Conservation (phyloP, 2,888 invertebrate genomes). For the Fragum fragum region DNA sequence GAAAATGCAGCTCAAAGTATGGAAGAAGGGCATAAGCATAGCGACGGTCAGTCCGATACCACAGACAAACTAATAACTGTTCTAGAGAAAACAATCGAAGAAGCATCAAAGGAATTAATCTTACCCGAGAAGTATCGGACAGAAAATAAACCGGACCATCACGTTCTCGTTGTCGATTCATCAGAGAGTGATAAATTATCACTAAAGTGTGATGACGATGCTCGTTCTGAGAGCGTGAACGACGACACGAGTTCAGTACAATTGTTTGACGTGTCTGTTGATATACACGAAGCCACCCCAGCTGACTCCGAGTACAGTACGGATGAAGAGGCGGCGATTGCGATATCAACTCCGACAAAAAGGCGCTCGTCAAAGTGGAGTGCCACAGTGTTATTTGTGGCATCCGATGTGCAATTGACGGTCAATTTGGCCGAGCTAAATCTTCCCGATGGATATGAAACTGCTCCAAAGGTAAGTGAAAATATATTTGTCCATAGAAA, state of each 20-base stretch:
- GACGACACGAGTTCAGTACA: not conserved
- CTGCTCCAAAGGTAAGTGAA: slow-evolving; percentile 45
- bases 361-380: slow-evolving; percentile 73
- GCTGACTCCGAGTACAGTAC: slow-evolving; percentile 4
- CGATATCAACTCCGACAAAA: slow-evolving; percentile 25
- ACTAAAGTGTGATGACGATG: slow-evolving; percentile 1
- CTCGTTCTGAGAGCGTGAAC: not conserved
- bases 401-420: slow-evolving; percentile 75
- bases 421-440: slow-evolving; percentile 73
- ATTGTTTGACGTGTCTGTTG: slow-evolving; percentile 60
- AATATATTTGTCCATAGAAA: too few species aligned
- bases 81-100: slow-evolving; percentile 56
- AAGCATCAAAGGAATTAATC: slow-evolving; percentile 49
- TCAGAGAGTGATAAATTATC: not conserved
- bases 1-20: slow-evolving; percentile 24
- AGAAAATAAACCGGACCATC: slow-evolving; percentile 4
- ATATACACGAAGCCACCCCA: slow-evolving; percentile 41
- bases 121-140: slow-evolving; percentile 34
- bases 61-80: slow-evolving; percentile 30
- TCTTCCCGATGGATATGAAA: slow-evolving; percentile 66
- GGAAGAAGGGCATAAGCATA: not conserved
- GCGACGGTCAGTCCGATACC: slow-evolving; percentile 3
- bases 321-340: slow-evolving; percentile 9
- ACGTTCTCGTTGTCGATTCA: not conserved
- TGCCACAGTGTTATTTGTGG: slow-evolving; percentile 75